These are phyloP conservation scores for Oryzias woworae DNA, from an alignment of 2,113 vertebrate genomes.

Conservation along the genomic window DNA sequence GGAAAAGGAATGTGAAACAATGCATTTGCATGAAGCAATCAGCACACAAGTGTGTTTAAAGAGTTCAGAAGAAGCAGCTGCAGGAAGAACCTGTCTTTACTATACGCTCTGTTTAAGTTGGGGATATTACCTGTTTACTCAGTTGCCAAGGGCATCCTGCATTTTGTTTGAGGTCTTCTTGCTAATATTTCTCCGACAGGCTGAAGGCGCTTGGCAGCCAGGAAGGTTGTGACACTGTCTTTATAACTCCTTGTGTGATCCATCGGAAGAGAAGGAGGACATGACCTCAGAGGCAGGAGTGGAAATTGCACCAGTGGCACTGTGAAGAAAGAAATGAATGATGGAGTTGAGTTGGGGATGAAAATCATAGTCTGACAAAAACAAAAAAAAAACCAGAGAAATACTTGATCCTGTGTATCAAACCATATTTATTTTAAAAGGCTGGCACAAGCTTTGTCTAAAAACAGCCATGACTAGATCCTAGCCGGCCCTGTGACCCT, in stretches of 20 bases:
- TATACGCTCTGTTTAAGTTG: slow-evolving; percentile 57
- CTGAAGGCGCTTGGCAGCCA: slow-evolving; percentile 5
- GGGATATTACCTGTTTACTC: slow-evolving; percentile 71
- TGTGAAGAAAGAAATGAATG: slow-evolving; percentile 27
- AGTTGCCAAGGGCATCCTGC: slow-evolving; percentile 53
- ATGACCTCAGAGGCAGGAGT: slow-evolving; percentile 49
- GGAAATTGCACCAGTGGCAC: slow-evolving; percentile 50
- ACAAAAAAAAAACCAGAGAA: neutral
- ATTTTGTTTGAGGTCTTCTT: slow-evolving; percentile 72
- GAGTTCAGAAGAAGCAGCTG: slow-evolving; percentile 1
- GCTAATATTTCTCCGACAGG: slow-evolving; percentile 54
- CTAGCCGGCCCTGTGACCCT: too few species aligned
- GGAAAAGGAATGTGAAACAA: slow-evolving; percentile 43
- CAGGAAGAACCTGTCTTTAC: slow-evolving; percentile 10
- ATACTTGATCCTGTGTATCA: too few species aligned
- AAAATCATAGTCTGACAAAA: slow-evolving; percentile 12
- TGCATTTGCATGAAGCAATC: slow-evolving; percentile 73
- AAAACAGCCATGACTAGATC: too few species aligned
- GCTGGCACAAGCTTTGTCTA: too few species aligned
- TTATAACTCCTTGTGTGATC: slow-evolving; percentile 59
- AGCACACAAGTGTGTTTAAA: slow-evolving; percentile 61
- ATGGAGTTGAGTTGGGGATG: slow-evolving; percentile 13
- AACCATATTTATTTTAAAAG: too few species aligned
- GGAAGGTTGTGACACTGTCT: slow-evolving; percentile 34
- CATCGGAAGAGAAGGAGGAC: slow-evolving; percentile 22